Evolutionary conservation across 1,140 invertebrate genomes (phyloP), one percentile per base, ranked within the genome.

Genomic region (Cotesia glomerata): DNA sequence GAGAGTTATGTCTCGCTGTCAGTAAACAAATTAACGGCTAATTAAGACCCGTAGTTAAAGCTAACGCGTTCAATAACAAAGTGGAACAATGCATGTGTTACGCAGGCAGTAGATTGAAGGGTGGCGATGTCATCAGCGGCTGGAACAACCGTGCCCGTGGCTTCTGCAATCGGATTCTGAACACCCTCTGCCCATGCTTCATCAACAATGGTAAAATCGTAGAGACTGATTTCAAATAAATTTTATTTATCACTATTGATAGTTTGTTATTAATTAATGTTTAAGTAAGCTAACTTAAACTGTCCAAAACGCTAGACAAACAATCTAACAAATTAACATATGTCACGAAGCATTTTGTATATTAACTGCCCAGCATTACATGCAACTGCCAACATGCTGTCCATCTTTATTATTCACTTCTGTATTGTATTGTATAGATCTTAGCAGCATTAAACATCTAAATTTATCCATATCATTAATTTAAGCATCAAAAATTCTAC

Each of bases 151-250:
- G 86, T 72, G 86, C 84, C 72, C 85, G 86, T 76, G 85, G 85
- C 76, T 86, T 87, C 81, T 87, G 86, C 82, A 86, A 85, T 80
- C 85, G 86, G 78, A 80, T 86, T 74, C 75, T 86, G 76, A 87
- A 86, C 77, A 82, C 83, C 69, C 78, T 87, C 56, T 86, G 85
- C 71, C 85, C 85, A 39, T 86, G 85, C 81, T 86, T 86, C 82
- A 84, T 80, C 76, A 86, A 82, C 77, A 85, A 85, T 84, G 86
- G 85, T 87, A 87, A 67, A 87, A 86, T 86, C 82, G 75, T 84
- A 84, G 80, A 84, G 77, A 74, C 68, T 62, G 35, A 52, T 67
- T 64, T 61, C 8, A 45, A 45, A 45, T 45, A 45, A 45, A 45
- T 45, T 45, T 11, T 45, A 45, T 45, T 45, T 7, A 45, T 45